These are phyloP conservation scores for Frankliniella intonsa DNA, from an alignment of 2,888 invertebrate genomes.

Conservation along the genomic window DNA sequence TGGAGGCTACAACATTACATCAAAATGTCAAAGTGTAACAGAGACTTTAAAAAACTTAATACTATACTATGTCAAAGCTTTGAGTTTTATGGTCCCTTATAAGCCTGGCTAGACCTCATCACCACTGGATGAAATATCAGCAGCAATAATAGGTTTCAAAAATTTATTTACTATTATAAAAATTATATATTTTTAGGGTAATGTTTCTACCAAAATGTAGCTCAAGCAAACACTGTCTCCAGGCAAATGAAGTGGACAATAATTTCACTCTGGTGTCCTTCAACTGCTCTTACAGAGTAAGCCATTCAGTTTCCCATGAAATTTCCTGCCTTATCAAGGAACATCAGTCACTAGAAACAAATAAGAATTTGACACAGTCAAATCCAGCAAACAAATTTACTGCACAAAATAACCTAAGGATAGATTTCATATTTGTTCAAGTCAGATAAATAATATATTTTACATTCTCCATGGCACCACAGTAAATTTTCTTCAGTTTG, in stretches of 20 bases:
- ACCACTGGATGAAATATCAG: conserved; percentile 11
- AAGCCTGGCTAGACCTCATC: not conserved
- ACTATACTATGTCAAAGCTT: not conserved
- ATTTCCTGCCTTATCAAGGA: too few species aligned
- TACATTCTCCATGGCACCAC: too few species aligned
- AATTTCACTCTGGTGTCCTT: too few species aligned
- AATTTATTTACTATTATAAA: not conserved
- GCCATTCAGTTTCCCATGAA: too few species aligned
- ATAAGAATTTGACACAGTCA: too few species aligned
- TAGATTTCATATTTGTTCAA: too few species aligned
- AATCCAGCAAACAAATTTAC: too few species aligned
- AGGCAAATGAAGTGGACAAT: not conserved
- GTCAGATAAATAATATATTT: too few species aligned
- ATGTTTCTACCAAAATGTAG: not conserved
- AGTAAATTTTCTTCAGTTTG: too few species aligned
- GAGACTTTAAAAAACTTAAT: not conserved
- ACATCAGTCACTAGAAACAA: too few species aligned
- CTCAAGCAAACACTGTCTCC: conserved; percentile 3
- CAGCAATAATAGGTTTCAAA: conserved; percentile 1
- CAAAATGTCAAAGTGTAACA: not conserved
- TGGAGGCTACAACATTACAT: not conserved
- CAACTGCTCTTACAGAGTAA: too few species aligned
- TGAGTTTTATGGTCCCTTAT: conserved; percentile 21
- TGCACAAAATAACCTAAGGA: too few species aligned
- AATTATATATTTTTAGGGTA: not conserved